Conservation (phyloP, 2,888 invertebrate species). For the Parnassius glacialis region DNA sequence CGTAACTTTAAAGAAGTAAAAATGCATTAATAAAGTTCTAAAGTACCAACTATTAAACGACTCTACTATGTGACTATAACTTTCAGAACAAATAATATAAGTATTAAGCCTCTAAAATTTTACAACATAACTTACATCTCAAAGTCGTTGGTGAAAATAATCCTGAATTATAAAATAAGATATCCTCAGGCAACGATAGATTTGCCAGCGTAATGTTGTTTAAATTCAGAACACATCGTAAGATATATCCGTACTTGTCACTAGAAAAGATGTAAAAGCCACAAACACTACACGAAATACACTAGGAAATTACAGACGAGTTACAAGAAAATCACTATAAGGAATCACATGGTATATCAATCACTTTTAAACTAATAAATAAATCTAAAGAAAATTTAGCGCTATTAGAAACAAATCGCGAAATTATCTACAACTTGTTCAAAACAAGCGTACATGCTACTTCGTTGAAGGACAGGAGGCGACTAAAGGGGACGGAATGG, state of each 20-base stretch:
- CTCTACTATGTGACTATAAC: too few relatives aligned
- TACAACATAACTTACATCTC: slow-evolving; percentile 11
- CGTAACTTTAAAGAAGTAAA: too few relatives aligned
- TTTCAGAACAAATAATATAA: too few relatives aligned
- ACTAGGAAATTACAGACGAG: slow-evolving; percentile 1
- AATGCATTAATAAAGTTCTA: too few relatives aligned
- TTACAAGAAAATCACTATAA: slow-evolving; percentile 8
- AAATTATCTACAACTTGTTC: slow-evolving; percentile 23
- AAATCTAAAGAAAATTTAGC: slow-evolving; percentile 17
- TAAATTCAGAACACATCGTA: slow-evolving; percentile 24
- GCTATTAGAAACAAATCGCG: slow-evolving; percentile 20
- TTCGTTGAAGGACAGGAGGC: slow-evolving; percentile 15
- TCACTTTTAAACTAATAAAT: slow-evolving; percentile 8
- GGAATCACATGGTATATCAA: slow-evolving; percentile 6
- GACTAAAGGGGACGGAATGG: slow-evolving; percentile 20
- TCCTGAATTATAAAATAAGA: slow-evolving; percentile 1
- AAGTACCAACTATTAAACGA: too few relatives aligned
- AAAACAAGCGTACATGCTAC: slow-evolving; percentile 17
- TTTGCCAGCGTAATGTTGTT: slow-evolving; percentile 15
- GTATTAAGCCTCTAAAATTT: background rate
- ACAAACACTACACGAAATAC: slow-evolving; percentile 19
- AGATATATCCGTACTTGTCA: slow-evolving; percentile 25
- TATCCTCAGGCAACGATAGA: slow-evolving; percentile 10
- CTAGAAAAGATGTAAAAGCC: slow-evolving; percentile 22
- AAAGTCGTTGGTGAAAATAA: background rate